Conservation (phyloP, 2,113 vertebrate species). For the Osmerus eperlanus region DNA sequence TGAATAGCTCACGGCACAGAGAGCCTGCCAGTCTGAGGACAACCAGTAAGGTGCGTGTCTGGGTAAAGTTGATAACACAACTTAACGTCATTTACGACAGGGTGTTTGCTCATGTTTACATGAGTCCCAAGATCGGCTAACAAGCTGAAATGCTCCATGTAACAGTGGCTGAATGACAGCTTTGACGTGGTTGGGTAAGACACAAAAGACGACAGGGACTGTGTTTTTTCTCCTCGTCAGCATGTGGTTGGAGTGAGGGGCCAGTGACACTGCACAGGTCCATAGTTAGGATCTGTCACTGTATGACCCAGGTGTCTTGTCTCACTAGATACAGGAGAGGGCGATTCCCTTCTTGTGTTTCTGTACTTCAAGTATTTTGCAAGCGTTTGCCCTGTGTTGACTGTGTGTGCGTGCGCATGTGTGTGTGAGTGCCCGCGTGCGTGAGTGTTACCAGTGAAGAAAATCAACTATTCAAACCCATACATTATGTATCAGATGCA, state of each 20-base stretch:
- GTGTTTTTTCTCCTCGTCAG: no score
- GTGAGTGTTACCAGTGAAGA: neutral
- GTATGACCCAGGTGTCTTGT: no score
- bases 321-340: no score
- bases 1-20: neutral
- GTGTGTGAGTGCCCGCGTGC: neutral
- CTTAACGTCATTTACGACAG: slow-evolving; percentile 33
- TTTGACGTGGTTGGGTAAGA: neutral
- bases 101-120: slow-evolving; percentile 12
- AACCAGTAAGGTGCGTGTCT: slow-evolving; percentile 10
- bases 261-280: no score
- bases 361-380: neutral
- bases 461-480: neutral
- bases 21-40: neutral
- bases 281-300: no score
- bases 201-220: neutral
- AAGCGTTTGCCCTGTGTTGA: neutral
- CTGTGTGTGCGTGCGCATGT: neutral
- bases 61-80: slow-evolving; percentile 25
- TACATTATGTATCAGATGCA: slow-evolving; percentile 22
- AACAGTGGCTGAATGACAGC: neutral
- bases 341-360: neutral
- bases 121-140: slow-evolving; percentile 27
- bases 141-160: slow-evolving; percentile 17
- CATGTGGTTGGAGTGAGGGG: no score